Percentiles rank a stretch among this genome's conserved stretches.
phyloP scores from a whole-genome alignment of 1,140 invertebrate species.

The Stegodyphus mimosarum region DNA sequence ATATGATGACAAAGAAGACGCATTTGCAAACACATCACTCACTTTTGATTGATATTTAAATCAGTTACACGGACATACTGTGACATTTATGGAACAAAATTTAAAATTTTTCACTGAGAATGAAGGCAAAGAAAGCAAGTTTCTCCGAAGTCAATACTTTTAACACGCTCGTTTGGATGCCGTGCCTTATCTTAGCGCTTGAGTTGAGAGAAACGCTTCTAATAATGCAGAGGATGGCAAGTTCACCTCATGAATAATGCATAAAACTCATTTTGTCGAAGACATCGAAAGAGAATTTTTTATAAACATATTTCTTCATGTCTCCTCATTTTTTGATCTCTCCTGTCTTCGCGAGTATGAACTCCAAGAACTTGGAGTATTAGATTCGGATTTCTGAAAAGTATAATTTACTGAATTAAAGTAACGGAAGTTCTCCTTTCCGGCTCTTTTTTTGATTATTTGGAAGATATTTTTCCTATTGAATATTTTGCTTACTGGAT shows the following conservation, averaged over 20 bases:
- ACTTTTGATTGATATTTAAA: no score
- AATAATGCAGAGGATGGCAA: conserved; percentile 11
- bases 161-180: conserved; percentile 20
- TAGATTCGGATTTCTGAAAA: background rate
- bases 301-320: no score
- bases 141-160: conserved; percentile 15
- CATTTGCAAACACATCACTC: no score
- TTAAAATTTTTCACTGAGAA: no score
- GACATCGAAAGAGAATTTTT: background rate
- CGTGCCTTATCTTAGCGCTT: background rate
- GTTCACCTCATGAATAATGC: conserved; percentile 10
- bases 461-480: no score
- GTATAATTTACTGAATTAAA: conserved; percentile 14
- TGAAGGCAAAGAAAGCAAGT: background rate
- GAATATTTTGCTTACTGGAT: no score
- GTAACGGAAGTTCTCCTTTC: background rate
- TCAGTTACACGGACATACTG: no score
- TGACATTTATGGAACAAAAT: no score
- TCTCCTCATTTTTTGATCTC: conserved; percentile 7
- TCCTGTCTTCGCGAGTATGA: background rate
- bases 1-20: no score
- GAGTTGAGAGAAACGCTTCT: background rate
- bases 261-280: conserved; percentile 15
- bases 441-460: background rate
- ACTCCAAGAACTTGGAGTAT: background rate